Base-by-base conservation (phyloP, 2,797 vertebrate species). In the Diglossa cyanea region DNA sequence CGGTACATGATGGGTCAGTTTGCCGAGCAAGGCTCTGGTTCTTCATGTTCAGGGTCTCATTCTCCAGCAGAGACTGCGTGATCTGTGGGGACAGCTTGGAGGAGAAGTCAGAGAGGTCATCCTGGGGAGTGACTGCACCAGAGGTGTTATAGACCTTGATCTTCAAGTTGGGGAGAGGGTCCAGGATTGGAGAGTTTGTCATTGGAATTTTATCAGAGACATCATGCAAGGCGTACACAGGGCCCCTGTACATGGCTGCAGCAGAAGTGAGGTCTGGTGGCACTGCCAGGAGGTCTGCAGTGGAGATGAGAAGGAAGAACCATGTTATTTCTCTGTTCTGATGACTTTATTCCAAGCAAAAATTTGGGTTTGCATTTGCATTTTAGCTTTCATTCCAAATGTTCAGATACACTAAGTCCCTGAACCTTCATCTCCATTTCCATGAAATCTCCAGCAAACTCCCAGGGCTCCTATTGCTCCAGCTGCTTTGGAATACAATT, bases 201-300 rank as follows among this genome's bases (percentile, higher is more conserved):
- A 99, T 99, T 62, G 99, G 99, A 95, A 99, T 99, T 98, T 99
- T 99, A 97, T 99, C 99, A 4, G 99, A 99, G 90, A 99, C 99
- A 5, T 99, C 99, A 8, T 99, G 99, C 91, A 99, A 98, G 57
- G 99, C 99, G 1, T 99, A 99, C 82, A 99, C 99, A 0, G 99
- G 99, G 21, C 99, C 99, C 20, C 99, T 98, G 96, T 99, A 99
- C 99, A 99, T 98, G 94, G 99, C 99, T 14, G 99, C 99, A 2
- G 99, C 99, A 20, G 99, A 99, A 13, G 99, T 99, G 90, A 99
- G 98, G 95, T 99, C 99, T 60, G 99, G 99, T 28, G 99, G 99
- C 3, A 99, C 98, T 2, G 98, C 98, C 60, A 99, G 98, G 55
- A 99, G 99, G 97, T 99, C 99, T 97, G 98, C 63, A 70, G 86